phyloP scores from a whole-genome alignment of 2,113 vertebrate genomes.

The Tautogolabrus adspersus region DNA sequence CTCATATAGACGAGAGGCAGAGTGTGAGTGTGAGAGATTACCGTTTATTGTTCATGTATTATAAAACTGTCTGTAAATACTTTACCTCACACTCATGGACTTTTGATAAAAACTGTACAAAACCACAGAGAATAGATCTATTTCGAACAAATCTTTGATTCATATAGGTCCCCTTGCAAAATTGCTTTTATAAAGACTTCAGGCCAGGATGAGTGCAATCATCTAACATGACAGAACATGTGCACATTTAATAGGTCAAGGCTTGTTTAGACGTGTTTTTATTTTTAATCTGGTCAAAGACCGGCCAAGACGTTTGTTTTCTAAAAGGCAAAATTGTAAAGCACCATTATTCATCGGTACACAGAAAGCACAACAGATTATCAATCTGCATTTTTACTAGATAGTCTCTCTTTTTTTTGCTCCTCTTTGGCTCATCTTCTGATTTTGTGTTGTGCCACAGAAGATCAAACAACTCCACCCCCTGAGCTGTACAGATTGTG shows the following conservation, averaged over 20 bases:
- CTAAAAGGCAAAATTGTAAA: constrained; percentile 34
- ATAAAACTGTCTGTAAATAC: constrained; percentile 80
- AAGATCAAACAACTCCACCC: constrained; percentile 57
- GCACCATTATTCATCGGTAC: constrained; percentile 43
- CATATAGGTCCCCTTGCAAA: constrained; percentile 68
- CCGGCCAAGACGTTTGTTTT: constrained; percentile 32
- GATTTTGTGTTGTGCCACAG: constrained; percentile 71
- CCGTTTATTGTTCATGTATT: constrained; percentile 77
- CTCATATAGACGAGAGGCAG: constrained; percentile 65
- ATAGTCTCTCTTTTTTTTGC: constrained; percentile 43
- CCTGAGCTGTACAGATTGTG: constrained; percentile 85
- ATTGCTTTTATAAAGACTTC: constrained; percentile 72
- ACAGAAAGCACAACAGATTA: constrained; percentile 76
- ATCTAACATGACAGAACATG: constrained; percentile 46
- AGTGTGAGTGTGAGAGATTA: constrained; percentile 61
- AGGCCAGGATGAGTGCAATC: constrained; percentile 67
- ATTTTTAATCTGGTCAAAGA: constrained; percentile 53
- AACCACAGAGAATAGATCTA: constrained; percentile 68
- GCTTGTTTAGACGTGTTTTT: constrained; percentile 44
- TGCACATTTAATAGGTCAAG: constrained; percentile 50
- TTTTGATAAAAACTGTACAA: constrained; percentile 82
- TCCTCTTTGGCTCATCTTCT: constrained; percentile 59
- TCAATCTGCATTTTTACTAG: constrained; percentile 61
- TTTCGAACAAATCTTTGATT: constrained; percentile 81
- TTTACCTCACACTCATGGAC: constrained; percentile 78